These are phyloP conservation scores for Cirrhinus molitorella DNA, from an alignment of 2,797 vertebrate genomes.

Conservation along the genomic window DNA sequence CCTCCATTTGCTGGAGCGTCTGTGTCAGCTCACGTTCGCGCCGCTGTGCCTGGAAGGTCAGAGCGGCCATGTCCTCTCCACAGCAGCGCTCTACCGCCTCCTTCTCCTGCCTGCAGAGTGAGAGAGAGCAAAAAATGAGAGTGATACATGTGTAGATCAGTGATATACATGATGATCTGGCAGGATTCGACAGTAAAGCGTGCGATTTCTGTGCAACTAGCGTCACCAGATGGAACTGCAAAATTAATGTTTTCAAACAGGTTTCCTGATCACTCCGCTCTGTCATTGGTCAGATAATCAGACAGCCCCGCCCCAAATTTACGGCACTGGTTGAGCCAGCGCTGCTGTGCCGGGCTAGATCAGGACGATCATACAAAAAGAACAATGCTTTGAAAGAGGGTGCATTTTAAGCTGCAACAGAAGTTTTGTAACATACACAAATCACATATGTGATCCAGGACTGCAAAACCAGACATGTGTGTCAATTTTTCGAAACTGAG, in stretches of 20 bases:
- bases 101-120: conserved; percentile 84
- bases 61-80: conserved; percentile 83
- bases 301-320: neutral
- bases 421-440: neutral
- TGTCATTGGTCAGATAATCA: neutral
- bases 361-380: neutral
- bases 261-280: conserved; percentile 3
- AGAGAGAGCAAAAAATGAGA: conserved; percentile 38
- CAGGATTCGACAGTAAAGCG: neutral
- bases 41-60: conserved; percentile 83
- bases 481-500: too few relatives aligned
- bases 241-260: neutral
- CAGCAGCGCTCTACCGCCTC: conserved; percentile 83
- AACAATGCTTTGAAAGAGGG: neutral
- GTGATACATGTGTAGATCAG: conserved; percentile 23
- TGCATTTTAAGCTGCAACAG: too few relatives aligned
- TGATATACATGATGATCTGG: neutral
- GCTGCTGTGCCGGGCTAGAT: neutral
- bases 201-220: neutral
- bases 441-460: too few relatives aligned
- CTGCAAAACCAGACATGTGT: too few relatives aligned
- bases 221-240: neutral
- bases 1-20: conserved; percentile 90
- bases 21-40: conserved; percentile 87
- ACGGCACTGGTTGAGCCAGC: neutral